Evolutionary conservation across 2,797 vertebrate species (phyloP), one percentile per base, ranked within the genome.

Genomic region (Myotis vivesi): DNA sequence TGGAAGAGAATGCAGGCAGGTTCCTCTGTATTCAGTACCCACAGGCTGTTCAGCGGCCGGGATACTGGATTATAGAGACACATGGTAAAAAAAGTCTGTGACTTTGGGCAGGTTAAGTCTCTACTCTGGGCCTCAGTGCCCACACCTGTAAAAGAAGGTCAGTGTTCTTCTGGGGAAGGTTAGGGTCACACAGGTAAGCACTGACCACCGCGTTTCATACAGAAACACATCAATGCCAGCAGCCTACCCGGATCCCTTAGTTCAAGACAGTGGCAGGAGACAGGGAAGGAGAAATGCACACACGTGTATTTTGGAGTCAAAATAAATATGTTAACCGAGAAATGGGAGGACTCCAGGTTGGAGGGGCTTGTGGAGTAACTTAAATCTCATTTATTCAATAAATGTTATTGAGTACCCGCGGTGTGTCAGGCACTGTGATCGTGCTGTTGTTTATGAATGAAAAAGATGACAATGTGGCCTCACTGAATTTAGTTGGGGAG

Each of bases 181-280:
- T 89, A 55, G 76, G 69, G 16, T 76, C 28, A 38, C 57, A 38
- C 62, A 20, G n/a, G 49, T 77, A 87, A 73, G 20, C 38, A 53
- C 55, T 28, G 64, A 51, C 44, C 57, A 23, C 30, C 80, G 53
- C 0, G 23, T 4, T 30, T 23, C 44, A 46, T 46, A 22, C 46
- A 84, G 46, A 2, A 72, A 36, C n/a, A 51, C 11, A 25, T 68
- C 22, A 49, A 5, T 53, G 73, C 25, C 66, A 8, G 19, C 1
- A 16, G 33, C 44, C 55, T 30, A 3, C 44, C 62, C 1, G 16
- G 64, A 83, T 66, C 55, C 55, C 22, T 71, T 57, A 76, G 36
- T 77, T 93, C 82, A 77, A 84, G 76, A 55, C 41, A 55, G 44
- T 64, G 77, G 71, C 77, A 85, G 33, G 69, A 94, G 51, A 72